phyloP scores from a whole-genome alignment of 2,888 invertebrate genomes.

The Stenodema calcarata region DNA sequence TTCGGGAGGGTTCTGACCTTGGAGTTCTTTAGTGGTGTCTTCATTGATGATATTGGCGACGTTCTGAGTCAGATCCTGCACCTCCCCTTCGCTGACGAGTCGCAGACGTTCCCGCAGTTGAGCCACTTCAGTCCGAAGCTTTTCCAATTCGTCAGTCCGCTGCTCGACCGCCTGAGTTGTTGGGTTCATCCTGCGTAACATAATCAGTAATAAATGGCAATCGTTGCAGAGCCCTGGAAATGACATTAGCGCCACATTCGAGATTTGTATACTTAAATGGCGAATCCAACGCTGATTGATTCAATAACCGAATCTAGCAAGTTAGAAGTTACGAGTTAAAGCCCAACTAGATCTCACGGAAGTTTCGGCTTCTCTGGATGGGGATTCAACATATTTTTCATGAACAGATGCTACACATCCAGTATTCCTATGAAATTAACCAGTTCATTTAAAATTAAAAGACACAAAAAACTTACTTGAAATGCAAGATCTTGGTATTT shows the following conservation, averaged over 20 bases:
- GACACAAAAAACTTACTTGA: conserved; percentile 57
- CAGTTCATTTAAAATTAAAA: no score
- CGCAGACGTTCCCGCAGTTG: conserved; percentile 59
- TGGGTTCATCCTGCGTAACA: conserved; percentile 71
- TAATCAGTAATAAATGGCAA: background rate
- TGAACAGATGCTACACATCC: no score
- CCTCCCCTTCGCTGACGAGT: conserved; percentile 60
- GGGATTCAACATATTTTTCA: no score
- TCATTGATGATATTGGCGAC: conserved; percentile 59
- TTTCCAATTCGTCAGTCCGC: conserved; percentile 71
- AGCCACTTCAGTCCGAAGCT: conserved; percentile 73
- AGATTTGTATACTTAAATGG: no score
- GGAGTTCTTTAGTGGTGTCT: conserved; percentile 57
- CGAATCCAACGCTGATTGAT: no score
- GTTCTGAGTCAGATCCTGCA: conserved; percentile 59
- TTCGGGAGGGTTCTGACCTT: background rate
- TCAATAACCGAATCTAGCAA: no score
- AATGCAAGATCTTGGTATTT: conserved; percentile 60
- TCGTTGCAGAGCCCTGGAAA: no score
- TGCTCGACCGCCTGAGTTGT: conserved; percentile 72
- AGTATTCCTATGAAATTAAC: no score
- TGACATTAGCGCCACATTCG: no score
- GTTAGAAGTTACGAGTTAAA: no score
- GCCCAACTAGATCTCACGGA: no score
- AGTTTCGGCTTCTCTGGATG: no score